Base-by-base conservation (phyloP, 2,113 vertebrate species). In the Acanthochromis polyacanthus region DNA sequence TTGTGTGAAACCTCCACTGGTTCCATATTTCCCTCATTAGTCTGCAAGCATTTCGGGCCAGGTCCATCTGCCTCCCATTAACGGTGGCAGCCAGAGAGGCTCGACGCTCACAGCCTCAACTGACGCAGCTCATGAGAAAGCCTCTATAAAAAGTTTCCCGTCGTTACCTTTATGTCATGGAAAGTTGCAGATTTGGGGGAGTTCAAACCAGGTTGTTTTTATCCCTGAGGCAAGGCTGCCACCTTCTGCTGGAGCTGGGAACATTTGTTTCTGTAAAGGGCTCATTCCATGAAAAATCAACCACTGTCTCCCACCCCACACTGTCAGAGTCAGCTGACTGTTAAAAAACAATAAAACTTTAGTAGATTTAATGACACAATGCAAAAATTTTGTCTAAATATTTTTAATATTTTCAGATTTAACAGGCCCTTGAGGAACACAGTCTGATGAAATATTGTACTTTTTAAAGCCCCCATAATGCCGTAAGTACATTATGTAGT, bases 41-140 rank as follows among this genome's bases (percentile, higher is more conserved):
- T 4, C 20, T 55, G 79, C 28, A 46, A 46, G 70, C 45, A 17
- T 30, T 77, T 67, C 38, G 45, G 46, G 45, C 72, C 72, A 71
- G 59, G 38, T 25, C 64, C 90, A 92, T 87, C 90, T 91, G 90
- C 68, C 75, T 89, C 79, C 75, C 53, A 89, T 90, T 91, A 89
- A 75, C 68, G 2, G 74, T 32, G 85, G 82, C 82, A 84, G 80
- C 74, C 75, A 60, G 62, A 77, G 75, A 80, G 79, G 60, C 80
- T 82, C 75, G 46, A 52, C 72, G 60, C 80, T 51, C 76, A 57
- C 77, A 71, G 60, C 69, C 74, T 68, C 28, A 0, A 51, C 74
- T 59, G 28, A 71, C 17, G 17, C 70, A 76, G 74, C 75, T 59
- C 65, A 88, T 58, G 81, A 69, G 81, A 84, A 84, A 61, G 62